Evolutionary conservation across 2,797 vertebrate species (phyloP).

Genomic region (Phoebastria nigripes): DNA sequence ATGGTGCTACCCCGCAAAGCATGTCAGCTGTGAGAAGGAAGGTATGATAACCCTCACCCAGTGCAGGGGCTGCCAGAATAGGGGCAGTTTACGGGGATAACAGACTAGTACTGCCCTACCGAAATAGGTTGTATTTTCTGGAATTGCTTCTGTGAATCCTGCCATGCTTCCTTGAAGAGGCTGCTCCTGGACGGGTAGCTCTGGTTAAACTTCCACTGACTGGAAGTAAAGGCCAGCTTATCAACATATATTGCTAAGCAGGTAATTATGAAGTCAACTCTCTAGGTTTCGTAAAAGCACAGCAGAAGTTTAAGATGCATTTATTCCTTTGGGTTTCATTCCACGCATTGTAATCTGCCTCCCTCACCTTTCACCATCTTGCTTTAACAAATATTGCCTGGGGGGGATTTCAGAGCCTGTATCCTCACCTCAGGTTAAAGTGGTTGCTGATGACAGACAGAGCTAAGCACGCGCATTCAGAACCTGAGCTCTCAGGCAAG

Average conservation of each 20-base stretch:
- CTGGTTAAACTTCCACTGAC: neutral
- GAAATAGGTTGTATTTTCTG: neutral
- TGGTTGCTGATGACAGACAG: slow-evolving; percentile 57
- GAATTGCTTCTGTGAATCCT: neutral
- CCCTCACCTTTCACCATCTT: slow-evolving; percentile 40
- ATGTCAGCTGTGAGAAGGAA: neutral
- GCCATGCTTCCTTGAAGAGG: neutral
- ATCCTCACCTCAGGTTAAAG: slow-evolving; percentile 22
- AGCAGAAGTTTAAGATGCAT: neutral
- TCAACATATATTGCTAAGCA: neutral
- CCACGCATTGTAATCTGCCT: neutral
- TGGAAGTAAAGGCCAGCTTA: neutral
- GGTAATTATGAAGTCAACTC: accelerated
- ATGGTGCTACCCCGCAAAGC: neutral
- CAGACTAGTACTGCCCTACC: neutral
- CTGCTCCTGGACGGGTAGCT: neutral
- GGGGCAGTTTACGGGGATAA: neutral
- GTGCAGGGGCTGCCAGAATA: neutral
- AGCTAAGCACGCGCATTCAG: neutral
- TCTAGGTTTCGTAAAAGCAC: neutral
- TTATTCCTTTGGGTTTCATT: slow-evolving; percentile 10
- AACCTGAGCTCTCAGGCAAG: neutral
- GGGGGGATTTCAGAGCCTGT: neutral
- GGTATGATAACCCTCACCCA: neutral
- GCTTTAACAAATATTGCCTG: neutral